phyloP scores from a whole-genome alignment of 2,113 vertebrate genomes.

The Eolophus roseicapilla region DNA sequence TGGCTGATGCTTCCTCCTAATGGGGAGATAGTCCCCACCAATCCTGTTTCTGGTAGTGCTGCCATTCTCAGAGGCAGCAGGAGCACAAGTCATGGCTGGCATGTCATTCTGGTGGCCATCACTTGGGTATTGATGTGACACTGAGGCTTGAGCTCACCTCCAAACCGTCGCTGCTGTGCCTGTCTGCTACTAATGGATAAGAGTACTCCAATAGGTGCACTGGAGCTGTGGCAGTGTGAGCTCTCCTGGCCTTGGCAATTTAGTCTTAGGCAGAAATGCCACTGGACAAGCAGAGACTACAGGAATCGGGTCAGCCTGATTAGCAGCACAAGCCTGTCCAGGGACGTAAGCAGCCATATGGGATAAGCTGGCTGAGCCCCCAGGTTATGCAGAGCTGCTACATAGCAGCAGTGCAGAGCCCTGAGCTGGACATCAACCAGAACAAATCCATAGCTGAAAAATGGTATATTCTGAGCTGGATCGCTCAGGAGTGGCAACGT shows the following conservation, averaged over 20 bases:
- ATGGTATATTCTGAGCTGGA: neutral
- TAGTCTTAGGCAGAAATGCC: neutral
- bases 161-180: fast-evolving
- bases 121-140: neutral
- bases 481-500: neutral
- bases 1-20: neutral
- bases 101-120: neutral
- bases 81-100: neutral
- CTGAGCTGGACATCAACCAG: neutral
- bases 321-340: neutral
- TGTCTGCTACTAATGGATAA: neutral
- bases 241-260: neutral
- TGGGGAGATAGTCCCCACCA: neutral
- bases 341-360: neutral
- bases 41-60: neutral
- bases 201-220: neutral
- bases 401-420: neutral
- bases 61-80: neutral
- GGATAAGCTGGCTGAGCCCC: neutral
- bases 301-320: constrained; percentile 20
- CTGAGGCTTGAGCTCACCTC: neutral
- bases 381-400: neutral
- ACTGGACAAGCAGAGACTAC: neutral
- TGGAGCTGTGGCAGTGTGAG: neutral
- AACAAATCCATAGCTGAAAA: neutral